Evolutionary conservation across 2,888 invertebrate genomes (phyloP).

Genomic region (Caenorhabditis panamensis): DNA sequence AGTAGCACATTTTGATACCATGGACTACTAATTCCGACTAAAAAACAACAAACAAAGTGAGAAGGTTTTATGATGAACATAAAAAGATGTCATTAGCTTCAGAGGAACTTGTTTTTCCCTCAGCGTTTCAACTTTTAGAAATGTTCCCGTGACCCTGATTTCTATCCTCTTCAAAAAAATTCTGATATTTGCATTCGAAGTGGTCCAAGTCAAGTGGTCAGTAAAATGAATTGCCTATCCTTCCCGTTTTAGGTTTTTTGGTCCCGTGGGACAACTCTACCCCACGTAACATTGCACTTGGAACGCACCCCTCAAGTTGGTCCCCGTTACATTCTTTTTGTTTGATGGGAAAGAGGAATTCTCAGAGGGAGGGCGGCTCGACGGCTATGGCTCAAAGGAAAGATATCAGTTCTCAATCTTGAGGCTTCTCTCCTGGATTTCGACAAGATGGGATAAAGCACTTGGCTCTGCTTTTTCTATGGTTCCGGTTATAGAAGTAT

Average conservation of each 20-base stretch:
- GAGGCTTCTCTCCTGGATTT: neutral
- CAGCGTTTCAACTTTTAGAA: too few relatives aligned
- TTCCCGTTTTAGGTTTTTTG: neutral
- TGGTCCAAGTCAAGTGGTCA: constrained; percentile 2
- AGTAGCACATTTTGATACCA: neutral
- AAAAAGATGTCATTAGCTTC: neutral
- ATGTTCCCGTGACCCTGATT: too few relatives aligned
- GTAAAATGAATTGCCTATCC: constrained; percentile 8
- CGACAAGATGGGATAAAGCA: neutral
- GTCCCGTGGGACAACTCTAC: neutral
- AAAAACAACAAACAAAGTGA: neutral
- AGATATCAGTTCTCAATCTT: constrained; percentile 22
- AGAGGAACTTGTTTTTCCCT: neutral
- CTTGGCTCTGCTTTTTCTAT: neutral
- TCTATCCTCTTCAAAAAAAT: too few relatives aligned
- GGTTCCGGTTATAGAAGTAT: neutral
- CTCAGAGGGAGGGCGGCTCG: neutral
- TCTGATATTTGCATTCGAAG: too few relatives aligned
- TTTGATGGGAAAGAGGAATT: constrained; percentile 25
- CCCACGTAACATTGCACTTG: constrained; percentile 22
- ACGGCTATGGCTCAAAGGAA: constrained; percentile 14
- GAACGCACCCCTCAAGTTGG: constrained; percentile 14
- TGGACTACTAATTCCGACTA: neutral
- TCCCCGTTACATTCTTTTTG: neutral
- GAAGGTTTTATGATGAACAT: neutral